These are phyloP conservation scores for Ceuthmochares aereus DNA, from an alignment of 2,113 vertebrate species.

Conservation along the genomic window DNA sequence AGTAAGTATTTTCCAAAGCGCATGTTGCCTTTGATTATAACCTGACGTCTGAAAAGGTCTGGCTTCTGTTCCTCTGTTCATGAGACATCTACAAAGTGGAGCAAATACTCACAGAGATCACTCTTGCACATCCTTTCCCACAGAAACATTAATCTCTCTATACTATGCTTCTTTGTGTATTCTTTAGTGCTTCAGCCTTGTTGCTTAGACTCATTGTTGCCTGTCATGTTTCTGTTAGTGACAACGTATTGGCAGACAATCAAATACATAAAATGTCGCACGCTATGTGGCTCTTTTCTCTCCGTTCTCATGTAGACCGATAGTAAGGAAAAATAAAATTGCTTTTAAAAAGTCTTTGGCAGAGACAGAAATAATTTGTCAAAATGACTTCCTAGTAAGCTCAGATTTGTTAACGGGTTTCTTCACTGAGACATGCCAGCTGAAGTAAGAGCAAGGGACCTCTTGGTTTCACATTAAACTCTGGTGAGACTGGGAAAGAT, in stretches of 20 bases:
- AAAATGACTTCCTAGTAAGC: not conserved
- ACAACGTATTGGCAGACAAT: not conserved
- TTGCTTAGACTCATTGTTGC: accelerated
- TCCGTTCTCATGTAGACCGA: not conserved
- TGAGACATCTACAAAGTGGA: not conserved
- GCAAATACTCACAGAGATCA: not conserved
- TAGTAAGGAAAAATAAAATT: not conserved
- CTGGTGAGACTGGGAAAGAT: not conserved
- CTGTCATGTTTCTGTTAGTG: not conserved
- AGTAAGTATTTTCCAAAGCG: not conserved
- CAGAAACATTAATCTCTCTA: not conserved
- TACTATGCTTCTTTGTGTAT: not conserved
- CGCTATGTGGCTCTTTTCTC: not conserved
- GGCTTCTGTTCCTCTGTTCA: not conserved
- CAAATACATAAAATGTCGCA: not conserved
- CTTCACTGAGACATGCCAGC: not conserved
- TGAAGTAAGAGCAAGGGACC: not conserved
- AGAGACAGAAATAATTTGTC: not conserved
- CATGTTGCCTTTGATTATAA: not conserved
- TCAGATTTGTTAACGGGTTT: not conserved
- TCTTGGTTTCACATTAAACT: not conserved
- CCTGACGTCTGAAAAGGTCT: not conserved
- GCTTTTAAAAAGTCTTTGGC: not conserved
- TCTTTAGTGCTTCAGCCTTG: not conserved
- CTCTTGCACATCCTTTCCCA: not conserved